Conservation (phyloP, 2,113 vertebrate genomes). For the Prionailurus viverrinus region DNA sequence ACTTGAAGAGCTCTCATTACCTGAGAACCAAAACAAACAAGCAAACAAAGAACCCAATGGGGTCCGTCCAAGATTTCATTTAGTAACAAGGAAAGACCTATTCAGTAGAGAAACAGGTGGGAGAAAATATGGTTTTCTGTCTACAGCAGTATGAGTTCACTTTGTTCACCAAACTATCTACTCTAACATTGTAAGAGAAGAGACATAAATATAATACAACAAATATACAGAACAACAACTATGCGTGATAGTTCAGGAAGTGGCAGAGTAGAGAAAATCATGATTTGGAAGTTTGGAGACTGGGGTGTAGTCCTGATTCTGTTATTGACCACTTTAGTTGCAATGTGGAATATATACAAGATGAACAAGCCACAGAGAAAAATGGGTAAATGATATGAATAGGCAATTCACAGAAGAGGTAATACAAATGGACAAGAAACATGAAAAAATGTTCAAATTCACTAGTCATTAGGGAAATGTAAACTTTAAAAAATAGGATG, state of each 20-base stretch:
- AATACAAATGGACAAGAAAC: neutral
- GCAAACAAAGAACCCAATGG: neutral
- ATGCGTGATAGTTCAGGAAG: neutral
- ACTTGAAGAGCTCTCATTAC: neutral
- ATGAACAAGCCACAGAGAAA: neutral
- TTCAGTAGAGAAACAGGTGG: neutral
- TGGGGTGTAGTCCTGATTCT: neutral
- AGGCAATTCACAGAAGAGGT: neutral
- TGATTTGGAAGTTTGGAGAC: neutral
- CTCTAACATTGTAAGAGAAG: neutral
- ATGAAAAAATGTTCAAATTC: neutral
- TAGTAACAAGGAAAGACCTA: neutral
- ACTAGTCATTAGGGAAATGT: neutral
- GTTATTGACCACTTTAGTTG: neutral
- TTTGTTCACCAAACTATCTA: slow-evolving; percentile 24
- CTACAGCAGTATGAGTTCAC: neutral
- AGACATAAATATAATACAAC: slow-evolving; percentile 19
- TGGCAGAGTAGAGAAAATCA: neutral
- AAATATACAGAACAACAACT: neutral
- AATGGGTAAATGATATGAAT: neutral
- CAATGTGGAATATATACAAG: neutral
- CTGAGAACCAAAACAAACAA: neutral
- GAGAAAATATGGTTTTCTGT: neutral
- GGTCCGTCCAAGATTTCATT: neutral
- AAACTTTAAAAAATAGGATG: neutral